These are phyloP conservation scores for Hyphantria cunea DNA, from an alignment of 1,140 invertebrate genomes.

Conservation along the genomic window DNA sequence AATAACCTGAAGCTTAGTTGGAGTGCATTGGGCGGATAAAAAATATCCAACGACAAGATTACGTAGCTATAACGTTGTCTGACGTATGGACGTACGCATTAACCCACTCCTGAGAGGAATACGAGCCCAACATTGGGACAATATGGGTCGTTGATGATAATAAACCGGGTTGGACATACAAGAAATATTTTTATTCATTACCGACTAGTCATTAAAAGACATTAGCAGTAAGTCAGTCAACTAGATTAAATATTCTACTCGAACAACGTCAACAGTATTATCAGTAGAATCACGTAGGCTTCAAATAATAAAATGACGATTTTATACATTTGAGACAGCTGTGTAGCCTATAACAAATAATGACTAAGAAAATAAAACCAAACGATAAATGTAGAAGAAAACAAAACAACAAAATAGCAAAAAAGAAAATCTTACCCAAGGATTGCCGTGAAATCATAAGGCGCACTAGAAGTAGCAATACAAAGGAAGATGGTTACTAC, in stretches of 20 bases:
- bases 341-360: slow-evolving; percentile 23
- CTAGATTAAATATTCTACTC: slow-evolving; percentile 11
- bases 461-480: slow-evolving; percentile 38
- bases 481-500: slow-evolving; percentile 46
- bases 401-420: slow-evolving; percentile 30
- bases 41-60: too few relatives aligned
- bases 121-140: too few relatives aligned
- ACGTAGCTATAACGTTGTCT: too few relatives aligned
- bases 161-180: too few relatives aligned
- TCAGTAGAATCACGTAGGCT: slow-evolving; percentile 37
- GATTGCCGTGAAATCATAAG: slow-evolving; percentile 9
- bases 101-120: too few relatives aligned
- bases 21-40: too few relatives aligned
- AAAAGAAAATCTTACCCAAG: slow-evolving; percentile 10
- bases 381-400: slow-evolving; percentile 31
- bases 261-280: slow-evolving; percentile 23
- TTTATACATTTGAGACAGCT: slow-evolving; percentile 18
- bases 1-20: too few relatives aligned
- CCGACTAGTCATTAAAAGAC: too few relatives aligned
- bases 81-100: too few relatives aligned
- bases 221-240: background rate
- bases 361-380: slow-evolving; percentile 37
- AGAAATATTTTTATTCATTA: too few relatives aligned
- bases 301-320: slow-evolving; percentile 24
- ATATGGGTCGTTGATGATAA: too few relatives aligned